Conservation (phyloP, 2,113 vertebrate species). For the Psittacula cyanocephala region DNA sequence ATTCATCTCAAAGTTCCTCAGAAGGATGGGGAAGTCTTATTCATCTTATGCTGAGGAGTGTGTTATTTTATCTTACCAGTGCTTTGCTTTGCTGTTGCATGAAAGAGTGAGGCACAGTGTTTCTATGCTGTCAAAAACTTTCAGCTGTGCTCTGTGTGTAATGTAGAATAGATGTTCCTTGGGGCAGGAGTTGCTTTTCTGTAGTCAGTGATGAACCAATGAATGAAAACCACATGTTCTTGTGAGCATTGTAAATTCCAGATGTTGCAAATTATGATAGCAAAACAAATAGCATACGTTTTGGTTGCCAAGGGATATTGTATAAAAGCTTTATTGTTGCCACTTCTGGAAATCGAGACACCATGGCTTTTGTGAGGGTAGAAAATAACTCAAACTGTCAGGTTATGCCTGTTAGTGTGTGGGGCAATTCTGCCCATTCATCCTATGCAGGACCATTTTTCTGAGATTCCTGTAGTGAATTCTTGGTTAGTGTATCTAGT, state of each 20-base stretch:
- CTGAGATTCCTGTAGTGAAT: neutral
- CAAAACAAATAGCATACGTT: neutral
- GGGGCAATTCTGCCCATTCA: neutral
- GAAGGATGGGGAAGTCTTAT: fast-evolving
- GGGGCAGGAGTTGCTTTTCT: neutral
- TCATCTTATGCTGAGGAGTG: neutral
- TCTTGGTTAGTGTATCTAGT: neutral
- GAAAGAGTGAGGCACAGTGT: neutral
- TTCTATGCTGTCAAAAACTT: neutral
- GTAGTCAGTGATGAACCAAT: neutral
- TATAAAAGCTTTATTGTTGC: neutral
- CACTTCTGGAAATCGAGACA: neutral
- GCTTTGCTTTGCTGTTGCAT: neutral
- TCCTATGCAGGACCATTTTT: neutral
- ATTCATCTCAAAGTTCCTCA: neutral
- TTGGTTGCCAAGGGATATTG: neutral
- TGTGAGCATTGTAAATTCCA: neutral
- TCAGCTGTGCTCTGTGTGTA: fast-evolving
- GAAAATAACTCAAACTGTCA: neutral
- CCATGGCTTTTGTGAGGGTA: neutral
- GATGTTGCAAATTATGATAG: neutral
- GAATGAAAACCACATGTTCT: neutral
- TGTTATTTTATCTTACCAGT: neutral
- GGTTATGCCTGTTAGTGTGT: neutral
- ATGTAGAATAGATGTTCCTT: neutral